Evolutionary conservation across 1,140 invertebrate genomes (phyloP).

Genomic region (Calliphora vicina): DNA sequence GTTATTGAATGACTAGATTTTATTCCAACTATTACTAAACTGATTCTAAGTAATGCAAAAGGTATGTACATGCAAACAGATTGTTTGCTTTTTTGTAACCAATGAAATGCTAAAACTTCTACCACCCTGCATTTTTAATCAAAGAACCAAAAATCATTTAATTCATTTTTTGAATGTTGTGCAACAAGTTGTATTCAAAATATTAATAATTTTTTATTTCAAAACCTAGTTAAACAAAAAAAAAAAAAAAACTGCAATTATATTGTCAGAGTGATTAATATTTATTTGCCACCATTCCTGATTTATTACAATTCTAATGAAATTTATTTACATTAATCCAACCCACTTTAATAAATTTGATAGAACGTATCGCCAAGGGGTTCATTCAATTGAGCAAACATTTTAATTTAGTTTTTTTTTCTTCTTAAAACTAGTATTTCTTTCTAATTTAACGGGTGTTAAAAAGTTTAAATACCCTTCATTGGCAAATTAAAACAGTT

Average conservation of each 20-base stretch:
- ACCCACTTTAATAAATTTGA: slow-evolving; percentile 1
- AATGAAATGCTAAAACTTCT: no score
- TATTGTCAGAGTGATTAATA: background rate
- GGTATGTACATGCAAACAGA: no score
- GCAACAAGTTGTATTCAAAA: background rate
- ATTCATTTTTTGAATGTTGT: no score
- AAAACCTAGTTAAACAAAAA: no score
- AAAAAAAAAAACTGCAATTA: background rate
- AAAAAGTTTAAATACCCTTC: background rate
- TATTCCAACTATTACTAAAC: no score
- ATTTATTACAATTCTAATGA: background rate
- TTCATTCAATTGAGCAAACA: background rate
- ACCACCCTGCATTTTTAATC: no score
- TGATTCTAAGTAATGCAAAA: no score
- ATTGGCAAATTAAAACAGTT: no score
- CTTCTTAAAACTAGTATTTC: background rate
- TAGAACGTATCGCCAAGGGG: background rate
- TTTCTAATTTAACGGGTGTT: background rate
- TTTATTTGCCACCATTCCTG: background rate
- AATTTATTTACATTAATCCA: background rate
- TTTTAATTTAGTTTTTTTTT: background rate
- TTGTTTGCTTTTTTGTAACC: no score
- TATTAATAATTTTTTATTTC: no score
- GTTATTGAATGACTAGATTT: no score
- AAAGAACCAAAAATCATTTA: no score